A percentile compares a stretch with the other conserved stretches of the same genome.
Evolutionary conservation across 2,113 vertebrate genomes (phyloP).

Genomic region (Gnathonemus longibarbis): DNA sequence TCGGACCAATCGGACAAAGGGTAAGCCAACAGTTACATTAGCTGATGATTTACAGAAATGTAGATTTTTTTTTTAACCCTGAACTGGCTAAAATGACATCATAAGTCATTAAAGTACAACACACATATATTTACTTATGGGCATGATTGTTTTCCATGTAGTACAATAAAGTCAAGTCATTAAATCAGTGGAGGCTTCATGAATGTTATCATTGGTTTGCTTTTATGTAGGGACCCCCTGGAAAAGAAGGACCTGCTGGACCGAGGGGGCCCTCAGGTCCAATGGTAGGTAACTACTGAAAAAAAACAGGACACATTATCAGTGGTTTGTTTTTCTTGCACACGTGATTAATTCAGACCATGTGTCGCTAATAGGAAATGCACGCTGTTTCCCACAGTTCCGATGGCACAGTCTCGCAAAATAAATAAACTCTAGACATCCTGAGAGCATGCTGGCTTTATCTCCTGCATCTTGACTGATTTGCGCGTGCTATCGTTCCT

Average conservation of each 20-base stretch:
- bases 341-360: background rate
- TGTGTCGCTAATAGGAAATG: background rate
- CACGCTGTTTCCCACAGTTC: background rate
- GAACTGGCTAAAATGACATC: background rate
- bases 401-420: background rate
- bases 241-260: slow-evolving; percentile 89
- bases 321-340: background rate
- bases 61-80: background rate
- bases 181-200: background rate
- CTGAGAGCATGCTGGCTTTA: background rate
- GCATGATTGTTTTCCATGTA: background rate
- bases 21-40: slow-evolving; percentile 56
- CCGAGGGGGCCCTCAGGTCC: slow-evolving; percentile 87
- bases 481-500: background rate
- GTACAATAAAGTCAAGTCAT: background rate
- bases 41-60: background rate
- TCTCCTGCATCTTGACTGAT: slow-evolving; percentile 9
- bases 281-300: slow-evolving; percentile 58
- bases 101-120: background rate
- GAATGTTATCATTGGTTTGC: slow-evolving; percentile 23
- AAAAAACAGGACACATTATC: background rate
- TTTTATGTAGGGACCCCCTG: slow-evolving; percentile 81
- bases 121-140: background rate
- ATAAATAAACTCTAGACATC: slow-evolving; percentile 1
- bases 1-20: slow-evolving; percentile 80